phyloP scores from a whole-genome alignment of 1,140 invertebrate species.

The Mamestra configurata region DNA sequence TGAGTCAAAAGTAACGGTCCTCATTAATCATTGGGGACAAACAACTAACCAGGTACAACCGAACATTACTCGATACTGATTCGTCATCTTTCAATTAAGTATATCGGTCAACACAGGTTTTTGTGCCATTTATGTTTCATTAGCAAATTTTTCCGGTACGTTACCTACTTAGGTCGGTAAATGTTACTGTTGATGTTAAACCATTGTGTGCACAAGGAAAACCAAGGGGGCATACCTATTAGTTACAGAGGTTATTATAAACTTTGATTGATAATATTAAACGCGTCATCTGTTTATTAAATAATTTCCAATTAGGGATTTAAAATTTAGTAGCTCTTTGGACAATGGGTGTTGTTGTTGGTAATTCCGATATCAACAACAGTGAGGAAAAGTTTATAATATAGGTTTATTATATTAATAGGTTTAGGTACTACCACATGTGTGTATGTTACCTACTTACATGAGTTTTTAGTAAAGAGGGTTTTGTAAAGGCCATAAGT shows the following conservation, averaged over 20 bases:
- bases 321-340: not conserved
- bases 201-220: constrained; percentile 13
- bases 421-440: too few relatives aligned
- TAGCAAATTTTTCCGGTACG: constrained; percentile 7
- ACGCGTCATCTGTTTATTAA: not conserved
- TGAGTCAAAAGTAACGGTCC: constrained; percentile 81
- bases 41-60: constrained; percentile 63
- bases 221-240: constrained; percentile 9
- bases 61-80: constrained; percentile 74
- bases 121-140: constrained; percentile 41
- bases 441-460: too few relatives aligned
- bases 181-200: not conserved
- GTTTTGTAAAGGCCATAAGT: too few relatives aligned
- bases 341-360: not conserved
- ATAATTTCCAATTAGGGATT: not conserved
- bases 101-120: constrained; percentile 49
- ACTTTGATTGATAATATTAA: not conserved
- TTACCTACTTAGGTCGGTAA: not conserved
- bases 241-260: not conserved
- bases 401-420: too few relatives aligned
- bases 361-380: not conserved
- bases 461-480: too few relatives aligned
- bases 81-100: constrained; percentile 69
- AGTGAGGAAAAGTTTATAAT: too few relatives aligned
- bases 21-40: constrained; percentile 85